A percentile compares a stretch with the other conserved stretches of the same genome.
Conservation (phyloP, 2,888 invertebrate species). For the Drosophila diplacantha region DNA sequence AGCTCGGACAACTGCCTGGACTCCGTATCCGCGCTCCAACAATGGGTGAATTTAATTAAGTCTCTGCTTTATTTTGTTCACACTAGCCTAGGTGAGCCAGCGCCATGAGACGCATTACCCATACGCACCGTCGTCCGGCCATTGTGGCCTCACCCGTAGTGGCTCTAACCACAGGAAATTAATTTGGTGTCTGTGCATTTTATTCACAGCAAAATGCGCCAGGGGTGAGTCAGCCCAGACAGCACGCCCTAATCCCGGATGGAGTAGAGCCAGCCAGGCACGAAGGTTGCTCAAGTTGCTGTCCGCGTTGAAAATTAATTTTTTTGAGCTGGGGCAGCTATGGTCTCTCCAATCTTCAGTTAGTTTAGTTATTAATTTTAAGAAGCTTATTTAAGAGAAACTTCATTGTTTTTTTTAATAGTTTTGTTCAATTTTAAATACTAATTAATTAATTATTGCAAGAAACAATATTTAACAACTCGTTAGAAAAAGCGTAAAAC, state of each 20-base stretch:
- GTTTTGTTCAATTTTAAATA: background rate
- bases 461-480: too few species aligned
- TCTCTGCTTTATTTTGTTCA: constrained; percentile 46
- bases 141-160: constrained; percentile 24
- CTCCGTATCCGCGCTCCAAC: constrained; percentile 37
- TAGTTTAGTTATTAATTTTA: background rate
- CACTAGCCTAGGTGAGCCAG: constrained; percentile 21
- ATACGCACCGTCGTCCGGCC: constrained; percentile 56
- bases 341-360: background rate
- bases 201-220: constrained; percentile 45
- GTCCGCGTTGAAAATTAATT: background rate
- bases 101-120: constrained; percentile 62
- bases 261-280: constrained; percentile 4
- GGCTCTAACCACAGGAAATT: constrained; percentile 63
- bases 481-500: too few species aligned
- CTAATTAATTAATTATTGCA: too few species aligned
- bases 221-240: constrained; percentile 25
- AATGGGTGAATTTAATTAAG: constrained; percentile 69
- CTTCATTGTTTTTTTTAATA: background rate
- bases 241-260: constrained; percentile 43
- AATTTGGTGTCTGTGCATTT: constrained; percentile 67
- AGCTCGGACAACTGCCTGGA: constrained; percentile 35
- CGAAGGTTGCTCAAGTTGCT: constrained; percentile 21
- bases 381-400: too few species aligned
- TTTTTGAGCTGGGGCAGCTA: background rate